phyloP scores from a whole-genome alignment of 2,888 invertebrate species.

The Camponotus fellah region DNA sequence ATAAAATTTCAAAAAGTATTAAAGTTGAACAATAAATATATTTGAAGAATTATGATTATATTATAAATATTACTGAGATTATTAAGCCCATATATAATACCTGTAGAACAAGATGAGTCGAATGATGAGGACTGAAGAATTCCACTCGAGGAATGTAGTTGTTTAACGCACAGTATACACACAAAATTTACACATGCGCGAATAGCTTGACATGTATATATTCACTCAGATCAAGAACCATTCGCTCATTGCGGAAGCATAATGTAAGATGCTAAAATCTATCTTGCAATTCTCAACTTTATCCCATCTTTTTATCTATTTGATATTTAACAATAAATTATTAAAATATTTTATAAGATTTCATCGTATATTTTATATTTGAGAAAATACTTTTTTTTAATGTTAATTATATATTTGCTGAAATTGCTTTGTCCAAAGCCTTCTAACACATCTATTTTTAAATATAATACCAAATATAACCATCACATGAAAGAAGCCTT shows the following conservation, averaged over 20 bases:
- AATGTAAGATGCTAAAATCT: conserved; percentile 54
- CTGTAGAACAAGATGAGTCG: conserved; percentile 74
- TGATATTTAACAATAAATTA: conserved; percentile 2
- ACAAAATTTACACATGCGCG: conserved; percentile 81
- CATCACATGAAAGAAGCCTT: background rate
- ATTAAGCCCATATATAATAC: conserved; percentile 76
- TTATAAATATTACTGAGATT: conserved; percentile 65
- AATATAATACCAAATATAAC: background rate
- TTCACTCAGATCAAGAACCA: conserved; percentile 74
- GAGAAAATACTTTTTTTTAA: background rate
- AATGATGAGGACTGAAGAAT: conserved; percentile 69
- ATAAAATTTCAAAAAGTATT: conserved; percentile 71
- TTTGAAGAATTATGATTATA: conserved; percentile 64
- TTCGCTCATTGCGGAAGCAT: conserved; percentile 68
- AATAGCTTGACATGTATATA: conserved; percentile 76
- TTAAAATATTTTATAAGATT: background rate
- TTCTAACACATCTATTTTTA: background rate
- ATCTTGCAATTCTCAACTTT: conserved; percentile 43
- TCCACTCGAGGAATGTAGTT: conserved; percentile 73
- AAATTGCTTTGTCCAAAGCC: background rate
- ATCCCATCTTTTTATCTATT: background rate
- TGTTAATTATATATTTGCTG: background rate
- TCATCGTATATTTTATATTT: background rate
- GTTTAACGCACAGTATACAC: conserved; percentile 77
- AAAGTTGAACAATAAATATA: conserved; percentile 69